A percentile compares a stretch with the other conserved stretches of the same genome.
phyloP scores from a whole-genome alignment of 2,797 vertebrate species.

The Acanthiza pusilla region DNA sequence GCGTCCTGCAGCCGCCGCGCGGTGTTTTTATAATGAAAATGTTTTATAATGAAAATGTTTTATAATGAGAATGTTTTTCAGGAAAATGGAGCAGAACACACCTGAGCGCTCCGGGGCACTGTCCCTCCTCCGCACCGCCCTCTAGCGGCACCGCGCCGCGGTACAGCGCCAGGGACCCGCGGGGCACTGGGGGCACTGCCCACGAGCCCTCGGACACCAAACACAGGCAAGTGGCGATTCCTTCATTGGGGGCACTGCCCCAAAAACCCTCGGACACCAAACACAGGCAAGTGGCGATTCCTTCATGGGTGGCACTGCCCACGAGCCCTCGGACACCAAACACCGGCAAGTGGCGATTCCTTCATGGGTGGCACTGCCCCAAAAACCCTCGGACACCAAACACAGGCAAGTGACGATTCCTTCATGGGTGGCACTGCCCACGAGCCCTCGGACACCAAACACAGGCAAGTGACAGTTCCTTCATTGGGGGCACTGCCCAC shows the following conservation, averaged over 20 bases:
- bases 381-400: fast-evolving
- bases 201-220: fast-evolving
- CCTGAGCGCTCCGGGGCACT: neutral
- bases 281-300: fast-evolving
- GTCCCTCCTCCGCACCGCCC: neutral
- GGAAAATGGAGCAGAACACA: neutral
- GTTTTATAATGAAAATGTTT: too few relatives aligned
- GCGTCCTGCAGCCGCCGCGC: fast-evolving
- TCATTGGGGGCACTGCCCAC: fast-evolving
- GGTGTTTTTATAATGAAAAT: fast-evolving
- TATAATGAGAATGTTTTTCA: too few relatives aligned
- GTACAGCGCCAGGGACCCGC: fast-evolving
- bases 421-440: too few relatives aligned
- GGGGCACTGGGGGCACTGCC: fast-evolving
- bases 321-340: fast-evolving
- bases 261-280: fast-evolving
- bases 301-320: too few relatives aligned
- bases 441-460: fast-evolving
- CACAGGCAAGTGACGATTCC: fast-evolving
- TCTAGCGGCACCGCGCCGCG: neutral
- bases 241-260: fast-evolving
- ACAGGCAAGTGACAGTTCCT: fast-evolving
- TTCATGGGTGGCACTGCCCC: too few relatives aligned
- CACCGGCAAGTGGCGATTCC: fast-evolving
- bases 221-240: fast-evolving